Base-by-base conservation (phyloP, 2,113 vertebrate genomes). In the Zosterops hypoxanthus region DNA sequence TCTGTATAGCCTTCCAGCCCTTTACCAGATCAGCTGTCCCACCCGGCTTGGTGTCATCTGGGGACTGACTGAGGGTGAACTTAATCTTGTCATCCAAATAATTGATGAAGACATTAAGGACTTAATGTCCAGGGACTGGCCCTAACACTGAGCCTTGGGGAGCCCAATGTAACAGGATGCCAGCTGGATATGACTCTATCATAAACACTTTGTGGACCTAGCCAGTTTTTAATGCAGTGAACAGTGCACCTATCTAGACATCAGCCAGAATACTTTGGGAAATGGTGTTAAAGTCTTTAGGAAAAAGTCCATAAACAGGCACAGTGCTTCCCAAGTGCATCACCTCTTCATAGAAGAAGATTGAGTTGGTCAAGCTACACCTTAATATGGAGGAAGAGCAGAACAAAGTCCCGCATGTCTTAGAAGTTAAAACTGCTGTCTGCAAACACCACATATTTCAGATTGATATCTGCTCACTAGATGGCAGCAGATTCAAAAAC, bases 401-500 rank as follows among this genome's bases (percentile, higher is more conserved):
- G 36, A 28, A 70, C 15, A 86, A 79, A 56, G 46, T 12, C 12
- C 23, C 21, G 2, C 5, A 1, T 12, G 5, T 33, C 3, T 55
- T 46, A 17, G 34, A 49, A 71, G 12, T 20, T 64, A 25, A 47
- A 41, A 4, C 4, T 12, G 12, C 33, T 81, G 44, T 9, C 13
- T 2, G 3, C 17, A 33, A 80, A 53, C 0, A 2, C 16, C 9
- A 8, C 4, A 0, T 14, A 9, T 41, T 66, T 70, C 57, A 64
- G 8, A 12, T 61, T 73, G 39, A 11, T 73, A 71, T 60, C 18
- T 72, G 21, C 26, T 79, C 97, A 82, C 80, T 84, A 97, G 97
- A 79, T 96, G 96, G 96, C 96, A 95, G 86, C 90, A 96, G 36
- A 91, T 94, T 88, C 88, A 92, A 92, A 85, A 81, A n/a, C 70